phyloP scores from a whole-genome alignment of 2,113 vertebrate species.

The Thunnus thynnus region DNA sequence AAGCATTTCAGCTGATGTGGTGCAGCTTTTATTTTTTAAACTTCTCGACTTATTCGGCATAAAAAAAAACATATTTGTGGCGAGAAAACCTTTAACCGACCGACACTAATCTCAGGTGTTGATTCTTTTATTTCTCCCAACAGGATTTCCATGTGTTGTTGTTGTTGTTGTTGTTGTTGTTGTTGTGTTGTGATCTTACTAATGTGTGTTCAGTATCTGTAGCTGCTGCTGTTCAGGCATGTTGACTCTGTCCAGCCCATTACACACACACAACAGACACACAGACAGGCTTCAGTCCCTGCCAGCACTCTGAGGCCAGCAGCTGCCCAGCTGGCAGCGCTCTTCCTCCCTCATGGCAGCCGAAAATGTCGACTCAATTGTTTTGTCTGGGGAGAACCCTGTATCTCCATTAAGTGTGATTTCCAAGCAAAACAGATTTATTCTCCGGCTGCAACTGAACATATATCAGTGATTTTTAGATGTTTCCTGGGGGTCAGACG shows the following conservation, averaged over 20 bases:
- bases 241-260: constrained; percentile 53
- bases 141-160: constrained; percentile 34
- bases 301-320: constrained; percentile 56
- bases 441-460: constrained; percentile 14
- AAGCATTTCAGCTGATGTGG: too few relatives aligned
- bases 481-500: not conserved
- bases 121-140: not conserved
- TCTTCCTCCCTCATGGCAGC: constrained; percentile 45
- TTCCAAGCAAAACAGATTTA: constrained; percentile 37
- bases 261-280: constrained; percentile 30
- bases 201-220: constrained; percentile 47
- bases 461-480: not conserved
- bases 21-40: too few relatives aligned
- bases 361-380: constrained; percentile 58
- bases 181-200: constrained; percentile 19
- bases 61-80: too few relatives aligned
- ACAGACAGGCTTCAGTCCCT: constrained; percentile 21
- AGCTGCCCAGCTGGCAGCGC: constrained; percentile 64
- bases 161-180: too few relatives aligned
- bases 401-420: constrained; percentile 48
- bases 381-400: constrained; percentile 51
- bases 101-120: not conserved
- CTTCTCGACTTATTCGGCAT: too few relatives aligned
- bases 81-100: too few relatives aligned
- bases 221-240: constrained; percentile 57